These are phyloP conservation scores for Pterocles orientalis DNA, from an alignment of 2,113 vertebrate species.

Conservation along the genomic window DNA sequence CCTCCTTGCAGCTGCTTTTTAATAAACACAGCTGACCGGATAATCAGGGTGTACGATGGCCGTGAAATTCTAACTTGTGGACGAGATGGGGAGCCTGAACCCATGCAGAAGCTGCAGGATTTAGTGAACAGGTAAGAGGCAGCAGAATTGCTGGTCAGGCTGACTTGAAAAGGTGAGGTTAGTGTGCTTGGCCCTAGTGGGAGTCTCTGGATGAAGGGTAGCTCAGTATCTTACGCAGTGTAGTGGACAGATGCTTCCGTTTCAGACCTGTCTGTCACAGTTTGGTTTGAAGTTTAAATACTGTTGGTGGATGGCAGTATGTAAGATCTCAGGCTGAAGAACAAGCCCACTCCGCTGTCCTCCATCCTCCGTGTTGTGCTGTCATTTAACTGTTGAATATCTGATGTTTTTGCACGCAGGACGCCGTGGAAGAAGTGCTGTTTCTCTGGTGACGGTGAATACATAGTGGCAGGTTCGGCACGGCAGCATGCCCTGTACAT, in stretches of 20 bases:
- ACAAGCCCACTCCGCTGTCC: fast-evolving
- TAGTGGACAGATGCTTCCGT: fast-evolving
- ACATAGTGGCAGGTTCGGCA: conserved; percentile 96
- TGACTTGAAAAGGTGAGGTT: neutral
- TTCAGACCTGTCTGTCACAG: fast-evolving
- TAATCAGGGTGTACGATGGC: conserved; percentile 96
- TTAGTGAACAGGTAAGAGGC: conserved; percentile 91
- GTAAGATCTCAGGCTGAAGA: neutral
- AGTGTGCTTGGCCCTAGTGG: neutral
- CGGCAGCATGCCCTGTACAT: conserved; percentile 96
- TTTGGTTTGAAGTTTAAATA: neutral
- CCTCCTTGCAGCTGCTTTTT: conserved; percentile 87
- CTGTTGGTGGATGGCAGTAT: neutral
- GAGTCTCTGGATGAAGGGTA: no score
- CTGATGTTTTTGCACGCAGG: conserved; percentile 58
- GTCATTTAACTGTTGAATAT: neutral
- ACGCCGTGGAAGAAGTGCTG: conserved; percentile 99
- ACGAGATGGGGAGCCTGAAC: conserved; percentile 93
- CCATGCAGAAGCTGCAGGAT: conserved; percentile 98
- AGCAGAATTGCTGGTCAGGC: neutral
- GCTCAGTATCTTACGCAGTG: fast-evolving
- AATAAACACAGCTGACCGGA: conserved; percentile 97
- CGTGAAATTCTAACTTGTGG: conserved; percentile 97
- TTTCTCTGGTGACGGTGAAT: conserved; percentile 97
- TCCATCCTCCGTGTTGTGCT: fast-evolving